Conservation (phyloP, 2,797 vertebrate species). For the Zenarchopterus dispar region DNA sequence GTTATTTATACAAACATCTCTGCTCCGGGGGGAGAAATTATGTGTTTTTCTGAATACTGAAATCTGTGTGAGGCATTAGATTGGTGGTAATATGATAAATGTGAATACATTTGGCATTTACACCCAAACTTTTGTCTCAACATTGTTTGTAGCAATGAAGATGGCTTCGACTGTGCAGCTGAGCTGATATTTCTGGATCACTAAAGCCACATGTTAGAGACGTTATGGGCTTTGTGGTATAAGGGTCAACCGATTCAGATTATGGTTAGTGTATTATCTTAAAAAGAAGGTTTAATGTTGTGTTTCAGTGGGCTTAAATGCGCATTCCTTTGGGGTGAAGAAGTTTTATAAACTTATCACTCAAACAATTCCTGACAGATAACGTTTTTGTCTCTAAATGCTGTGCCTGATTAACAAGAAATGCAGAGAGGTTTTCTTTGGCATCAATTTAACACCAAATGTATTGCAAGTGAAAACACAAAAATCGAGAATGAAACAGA, state of each 20-base stretch:
- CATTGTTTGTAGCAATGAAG: neutral
- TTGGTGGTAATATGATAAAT: neutral
- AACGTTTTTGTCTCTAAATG: neutral
- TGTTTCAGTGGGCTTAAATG: conserved; percentile 8
- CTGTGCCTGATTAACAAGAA: too few relatives aligned
- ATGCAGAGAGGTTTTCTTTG: too few relatives aligned
- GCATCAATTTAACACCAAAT: too few relatives aligned
- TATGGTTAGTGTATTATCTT: conserved; percentile 13
- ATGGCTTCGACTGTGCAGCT: neutral
- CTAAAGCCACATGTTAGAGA: conserved; percentile 29
- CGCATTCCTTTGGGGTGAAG: conserved; percentile 44
- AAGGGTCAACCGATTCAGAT: conserved; percentile 2
- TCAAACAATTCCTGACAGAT: neutral
- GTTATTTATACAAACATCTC: conserved; percentile 74
- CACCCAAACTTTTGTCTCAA: neutral
- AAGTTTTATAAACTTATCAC: conserved; percentile 12
- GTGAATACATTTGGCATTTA: neutral
- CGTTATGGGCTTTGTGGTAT: conserved; percentile 23
- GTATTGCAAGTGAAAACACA: too few relatives aligned
- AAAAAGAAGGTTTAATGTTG: conserved; percentile 14
- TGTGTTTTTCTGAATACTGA: conserved; percentile 33
- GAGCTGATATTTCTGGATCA: conserved; percentile 26
- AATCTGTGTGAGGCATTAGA: conserved; percentile 13
- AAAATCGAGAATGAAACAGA: too few relatives aligned
- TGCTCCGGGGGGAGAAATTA: conserved; percentile 46